Base-by-base conservation (phyloP, 1,140 invertebrate species). In the Cylas formicarius region DNA sequence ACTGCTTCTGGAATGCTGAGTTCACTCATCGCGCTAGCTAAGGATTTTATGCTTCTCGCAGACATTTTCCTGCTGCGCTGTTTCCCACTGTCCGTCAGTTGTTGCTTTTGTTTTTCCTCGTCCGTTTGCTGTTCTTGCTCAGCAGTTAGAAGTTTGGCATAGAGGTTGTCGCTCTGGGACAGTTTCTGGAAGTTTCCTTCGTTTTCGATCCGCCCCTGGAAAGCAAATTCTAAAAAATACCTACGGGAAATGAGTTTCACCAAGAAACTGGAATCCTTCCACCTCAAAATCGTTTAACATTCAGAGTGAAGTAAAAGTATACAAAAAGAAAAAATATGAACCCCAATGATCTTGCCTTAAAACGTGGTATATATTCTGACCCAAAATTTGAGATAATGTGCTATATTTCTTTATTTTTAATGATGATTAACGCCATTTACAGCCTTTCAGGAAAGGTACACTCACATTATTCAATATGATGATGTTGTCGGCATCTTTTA, bases 401-500 rank as follows among this genome's bases (percentile, higher is more conserved):
- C n/a, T n/a, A n/a, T n/a, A n/a, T n/a, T n/a, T n/a, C n/a, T n/a
- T n/a, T n/a, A n/a, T n/a, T n/a, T n/a, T n/a, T n/a, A n/a, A n/a
- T n/a, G n/a, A n/a, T n/a, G n/a, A n/a, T n/a, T n/a, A n/a, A n/a
- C n/a, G n/a, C n/a, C n/a, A n/a, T n/a, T n/a, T n/a, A n/a, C n/a
- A n/a, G n/a, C n/a, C n/a, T n/a, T n/a, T n/a, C n/a, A n/a, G n/a
- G n/a, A n/a, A n/a, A n/a, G n/a, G 11, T 18, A 14, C n/a, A 54
- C 67, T 65, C 53, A 78, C 76, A 58, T 77, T 72, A 22, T 72
- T 71, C 23, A 72, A 70, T 53, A 78, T 77, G 5, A 92, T 67
- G 61, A 76, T 66, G 56, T 73, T 75, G 59, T 88, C 78, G 0
- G 84, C 86, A 29, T 75, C 69, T 57, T 82, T 82, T 3, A 95